Percentiles rank a stretch among this genome's conserved stretches.
Conservation (phyloP, 1,140 invertebrate species). For the Calliopsis andreniformis region DNA sequence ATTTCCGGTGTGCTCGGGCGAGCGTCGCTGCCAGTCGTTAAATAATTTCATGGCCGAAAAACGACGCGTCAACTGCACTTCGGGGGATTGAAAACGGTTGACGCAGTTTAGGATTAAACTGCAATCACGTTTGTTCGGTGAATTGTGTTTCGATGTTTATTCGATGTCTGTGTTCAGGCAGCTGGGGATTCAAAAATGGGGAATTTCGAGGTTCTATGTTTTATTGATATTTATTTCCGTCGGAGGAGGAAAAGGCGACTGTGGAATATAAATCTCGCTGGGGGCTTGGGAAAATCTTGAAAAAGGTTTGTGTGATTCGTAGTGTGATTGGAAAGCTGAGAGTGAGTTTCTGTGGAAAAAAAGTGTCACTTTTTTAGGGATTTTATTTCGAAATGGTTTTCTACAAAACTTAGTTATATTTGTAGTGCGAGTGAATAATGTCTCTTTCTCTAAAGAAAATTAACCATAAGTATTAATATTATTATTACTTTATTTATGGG, state of each 20-base stretch:
- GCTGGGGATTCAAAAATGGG: neutral
- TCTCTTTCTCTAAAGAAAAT: too few relatives aligned
- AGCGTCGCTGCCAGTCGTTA: neutral
- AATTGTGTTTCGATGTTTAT: slow-evolving; percentile 13
- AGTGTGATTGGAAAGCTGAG: too few relatives aligned
- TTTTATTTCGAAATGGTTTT: too few relatives aligned
- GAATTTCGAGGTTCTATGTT: slow-evolving; percentile 3
- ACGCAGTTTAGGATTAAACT: slow-evolving; percentile 3
- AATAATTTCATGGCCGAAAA: slow-evolving; percentile 30
- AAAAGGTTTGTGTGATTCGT: too few relatives aligned
- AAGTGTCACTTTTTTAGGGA: too few relatives aligned
- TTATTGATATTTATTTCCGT: slow-evolving; percentile 18
- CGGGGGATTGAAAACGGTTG: neutral
- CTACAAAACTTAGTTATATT: too few relatives aligned
- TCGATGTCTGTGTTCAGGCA: neutral
- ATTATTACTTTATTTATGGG: too few relatives aligned
- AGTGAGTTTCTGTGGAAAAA: too few relatives aligned
- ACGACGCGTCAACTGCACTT: neutral
- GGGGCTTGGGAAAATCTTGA: too few relatives aligned
- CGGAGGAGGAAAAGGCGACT: neutral
- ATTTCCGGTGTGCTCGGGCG: neutral
- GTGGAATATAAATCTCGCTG: too few relatives aligned
- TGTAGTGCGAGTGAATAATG: too few relatives aligned
- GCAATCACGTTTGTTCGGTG: neutral
- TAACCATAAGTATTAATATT: too few relatives aligned